Base-by-base conservation (phyloP, 2,797 vertebrate genomes). In the Hylomyscus alleni region DNA sequence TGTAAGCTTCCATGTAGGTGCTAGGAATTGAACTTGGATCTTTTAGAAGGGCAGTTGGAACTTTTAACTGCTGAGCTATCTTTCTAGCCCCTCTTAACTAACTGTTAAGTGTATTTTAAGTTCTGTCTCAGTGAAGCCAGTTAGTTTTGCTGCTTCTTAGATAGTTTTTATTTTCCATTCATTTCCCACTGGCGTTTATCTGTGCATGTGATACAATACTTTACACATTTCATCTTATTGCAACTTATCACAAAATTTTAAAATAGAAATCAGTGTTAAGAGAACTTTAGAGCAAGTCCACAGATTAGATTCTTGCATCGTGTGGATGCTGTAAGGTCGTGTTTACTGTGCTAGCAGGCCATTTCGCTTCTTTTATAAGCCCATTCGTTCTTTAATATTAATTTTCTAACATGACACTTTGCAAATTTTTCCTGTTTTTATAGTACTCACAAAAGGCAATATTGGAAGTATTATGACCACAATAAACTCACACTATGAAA, bases 341-440 rank as follows among this genome's bases (percentile, higher is more conserved):
- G 31, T 65, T 91, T 91, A 65, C 26, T 75, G 50, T 60, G 78
- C 50, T 97, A 62, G 83, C 4, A 90, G 37, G 58, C 58, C n/a
- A 85, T 95, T 84, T 92, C 37, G 72, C n/a, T 91, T 97, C 94
- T 14, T 73, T 94, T 82, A 92, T 40, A 96, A 93, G 60, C 50
- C 12, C 58, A 84, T 96, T 90, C 50, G 50, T 88, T 93, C 69
- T 97, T 93, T 93, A 85, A 81, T 73, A 91, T 95, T 94, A 93
- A 84, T 81, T 97, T 97, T 93, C 67, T 72, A 95, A 92, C 73
- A 54, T 82, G 54, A 87, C 93, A 89, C 81, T 95, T 94, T 78
- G 86, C 6, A 95, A 88, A 90, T 88, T 67, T 93, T 67, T 91
- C 31, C 80, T 73, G 77, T 65, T 91, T 97, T 93, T 95, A 89